A percentile compares a stretch with the other conserved stretches of the same genome.
Conservation (phyloP, 2,888 invertebrate genomes). For the Thecophora atra region DNA sequence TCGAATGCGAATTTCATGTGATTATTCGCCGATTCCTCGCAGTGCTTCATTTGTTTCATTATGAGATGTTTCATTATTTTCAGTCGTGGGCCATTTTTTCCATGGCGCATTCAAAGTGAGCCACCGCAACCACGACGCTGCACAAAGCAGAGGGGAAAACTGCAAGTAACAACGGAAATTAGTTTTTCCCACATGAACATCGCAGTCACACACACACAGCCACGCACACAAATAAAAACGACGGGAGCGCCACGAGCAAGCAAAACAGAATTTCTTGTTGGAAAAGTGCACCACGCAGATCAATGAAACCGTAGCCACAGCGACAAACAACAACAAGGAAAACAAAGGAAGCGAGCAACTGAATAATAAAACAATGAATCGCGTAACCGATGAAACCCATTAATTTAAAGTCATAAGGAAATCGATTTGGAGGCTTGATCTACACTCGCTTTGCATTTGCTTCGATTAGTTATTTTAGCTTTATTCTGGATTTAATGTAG, state of each 20-base stretch:
- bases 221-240: slow-evolving; percentile 10
- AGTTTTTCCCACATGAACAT: slow-evolving; percentile 51
- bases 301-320: slow-evolving; percentile 1
- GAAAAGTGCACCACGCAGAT: neutral
- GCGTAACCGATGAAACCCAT: slow-evolving; percentile 42
- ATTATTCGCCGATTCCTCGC: too few species aligned
- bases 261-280: slow-evolving; percentile 7
- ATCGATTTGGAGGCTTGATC: neutral
- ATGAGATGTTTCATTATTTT: too few species aligned
- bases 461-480: too few species aligned
- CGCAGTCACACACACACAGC: slow-evolving; percentile 19
- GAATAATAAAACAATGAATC: slow-evolving; percentile 29
- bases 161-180: slow-evolving; percentile 50
- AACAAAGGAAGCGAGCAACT: slow-evolving; percentile 9
- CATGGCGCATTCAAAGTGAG: neutral
- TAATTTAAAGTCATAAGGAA: slow-evolving; percentile 39
- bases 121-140: neutral
- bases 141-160: slow-evolving; percentile 26
- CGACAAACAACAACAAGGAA: slow-evolving; percentile 9
- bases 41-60: too few species aligned
- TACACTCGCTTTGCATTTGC: too few species aligned
- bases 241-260: slow-evolving; percentile 19
- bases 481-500: too few species aligned
- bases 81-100: neutral
- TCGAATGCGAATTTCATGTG: too few species aligned